Base-by-base conservation (phyloP, 2,888 invertebrate species). In the Rhyacophila evoluta region DNA sequence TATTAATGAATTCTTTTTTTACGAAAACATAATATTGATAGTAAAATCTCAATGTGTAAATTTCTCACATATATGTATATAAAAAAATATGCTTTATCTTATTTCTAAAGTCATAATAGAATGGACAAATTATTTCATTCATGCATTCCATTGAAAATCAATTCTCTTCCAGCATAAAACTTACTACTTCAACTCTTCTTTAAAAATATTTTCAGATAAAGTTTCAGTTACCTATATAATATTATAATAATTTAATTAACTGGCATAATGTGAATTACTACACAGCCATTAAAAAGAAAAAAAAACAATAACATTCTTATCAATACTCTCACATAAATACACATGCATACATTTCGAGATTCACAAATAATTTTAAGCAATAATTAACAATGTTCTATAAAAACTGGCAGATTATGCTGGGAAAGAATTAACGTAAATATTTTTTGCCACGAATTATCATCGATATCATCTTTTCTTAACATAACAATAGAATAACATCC, bases 131-230 rank as follows among this genome's bases (percentile, higher is more conserved):
- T 25, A 37, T 27, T 27, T 68, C 70, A 55, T 81, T 81, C 79
- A 74, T 78, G 74, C 38, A 69, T 75, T 79, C 81, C 79, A 81
- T 81, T 77, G 39, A 25, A 55, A 33, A 79, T 78, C 79, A 81
- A 81, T 81, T 81, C 81, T 81, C 78, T 55, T 39, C 79, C 78
- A 79, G 77, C 79, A 81, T 79, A 73, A 70, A 15, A 72, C 38
- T 41, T 41, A 11, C 41, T 12, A 69, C 33, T 28, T 29, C 3
- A 27, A 29, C 69, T 69, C 28, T 28, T 69, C 69, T 69, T 15
- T 1, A 12, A 69, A 69, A 41, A 41, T 10, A 41, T 3, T 69
- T 28, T 33, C 33, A 29, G 28, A 33, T 69, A 69, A 28, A 69
- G 33, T 69, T 69, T 69, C 55, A 55, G 55, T 10, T 25, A n/a